Evolutionary conservation across 2,113 vertebrate genomes (phyloP).

Genomic region (Formicarius rufipectus): DNA sequence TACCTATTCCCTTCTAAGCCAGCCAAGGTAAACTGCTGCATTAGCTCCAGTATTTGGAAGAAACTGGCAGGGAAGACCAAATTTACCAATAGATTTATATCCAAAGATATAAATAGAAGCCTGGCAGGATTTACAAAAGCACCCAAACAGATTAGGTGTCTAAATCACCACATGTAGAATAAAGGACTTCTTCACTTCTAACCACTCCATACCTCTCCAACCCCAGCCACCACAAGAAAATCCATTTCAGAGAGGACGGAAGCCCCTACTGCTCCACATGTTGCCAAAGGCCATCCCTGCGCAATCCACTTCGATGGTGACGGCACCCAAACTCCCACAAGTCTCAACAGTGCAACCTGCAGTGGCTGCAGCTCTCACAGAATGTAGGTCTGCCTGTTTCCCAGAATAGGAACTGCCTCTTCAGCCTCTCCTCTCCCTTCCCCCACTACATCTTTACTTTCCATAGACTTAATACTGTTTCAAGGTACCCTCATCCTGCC

Average conservation of each 20-base stretch:
- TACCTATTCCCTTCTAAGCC: not conserved
- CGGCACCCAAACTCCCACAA: not conserved
- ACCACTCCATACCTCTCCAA: slow-evolving; percentile 24
- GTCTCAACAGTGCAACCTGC: not conserved
- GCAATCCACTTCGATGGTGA: not conserved
- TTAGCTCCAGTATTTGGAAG: not conserved
- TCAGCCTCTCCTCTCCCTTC: slow-evolving; percentile 35
- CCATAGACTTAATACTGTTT: slow-evolving; percentile 44
- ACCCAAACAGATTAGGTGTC: slow-evolving; percentile 13
- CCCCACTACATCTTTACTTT: slow-evolving; percentile 59
- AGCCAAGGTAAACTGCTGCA: not conserved
- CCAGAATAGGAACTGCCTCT: slow-evolving; percentile 28
- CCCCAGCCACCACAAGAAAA: slow-evolving; percentile 39
- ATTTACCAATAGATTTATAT: slow-evolving; percentile 49
- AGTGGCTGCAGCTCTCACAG: not conserved
- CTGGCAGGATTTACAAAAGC: slow-evolving; percentile 18
- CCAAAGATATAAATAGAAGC: slow-evolving; percentile 46
- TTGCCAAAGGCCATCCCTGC: slow-evolving; percentile 8
- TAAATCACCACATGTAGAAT: slow-evolving; percentile 7
- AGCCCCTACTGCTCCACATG: not conserved
- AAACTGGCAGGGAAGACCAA: not conserved
- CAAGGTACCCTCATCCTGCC: slow-evolving; percentile 53
- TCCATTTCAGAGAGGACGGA: not conserved
- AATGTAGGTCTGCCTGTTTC: not conserved
- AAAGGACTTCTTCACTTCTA: slow-evolving; percentile 1